Base-by-base conservation (phyloP, 2,113 vertebrate genomes). In the Isichthys henryi region DNA sequence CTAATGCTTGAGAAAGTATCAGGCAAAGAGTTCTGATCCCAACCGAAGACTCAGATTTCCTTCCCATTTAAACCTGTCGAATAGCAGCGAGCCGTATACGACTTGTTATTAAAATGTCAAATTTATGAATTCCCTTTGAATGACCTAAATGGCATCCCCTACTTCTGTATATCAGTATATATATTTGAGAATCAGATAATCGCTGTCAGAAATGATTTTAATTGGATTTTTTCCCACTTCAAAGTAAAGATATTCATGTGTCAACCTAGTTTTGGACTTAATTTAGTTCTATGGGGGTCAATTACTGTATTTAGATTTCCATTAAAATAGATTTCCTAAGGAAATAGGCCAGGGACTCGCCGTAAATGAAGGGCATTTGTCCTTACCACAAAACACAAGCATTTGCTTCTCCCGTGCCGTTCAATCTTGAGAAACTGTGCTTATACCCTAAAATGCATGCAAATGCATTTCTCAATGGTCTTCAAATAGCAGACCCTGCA, bases 291-390 rank as follows among this genome's bases (percentile, higher is more conserved):
- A 84, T 85, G 88, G 52, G 80, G 88, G 88, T 85, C 52, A 62
- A 89, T 62, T 45, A 89, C 88, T 89, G 88, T 89, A 89, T 89
- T 89, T 89, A 84, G 88, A 85, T 85, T 62, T 84, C 80, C 43
- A 89, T 89, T 89, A 84, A 89, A 89, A 58, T 52, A 85, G 88
- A 53, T 89, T 52, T 83, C 74, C 50, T 39, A 89, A 56, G 53
- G 77, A 89, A 89, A 89, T 84, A 48, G 80, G 70, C 27, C 74
- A 80, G 88, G 45, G 48, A 80, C 87, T 88, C 56, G 31, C 19
- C 15, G 49, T 27, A 11, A 35, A 87, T 53, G 27, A 87, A 87
- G 49, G 85, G 6, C 85, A 56, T 35, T 35, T 53, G 48, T 31
- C 48, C 48, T 86, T 17, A 86, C 10, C 21, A 86, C 45, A 21